Conservation (phyloP, 2,797 vertebrate species). For the Etheostoma nigrum region DNA sequence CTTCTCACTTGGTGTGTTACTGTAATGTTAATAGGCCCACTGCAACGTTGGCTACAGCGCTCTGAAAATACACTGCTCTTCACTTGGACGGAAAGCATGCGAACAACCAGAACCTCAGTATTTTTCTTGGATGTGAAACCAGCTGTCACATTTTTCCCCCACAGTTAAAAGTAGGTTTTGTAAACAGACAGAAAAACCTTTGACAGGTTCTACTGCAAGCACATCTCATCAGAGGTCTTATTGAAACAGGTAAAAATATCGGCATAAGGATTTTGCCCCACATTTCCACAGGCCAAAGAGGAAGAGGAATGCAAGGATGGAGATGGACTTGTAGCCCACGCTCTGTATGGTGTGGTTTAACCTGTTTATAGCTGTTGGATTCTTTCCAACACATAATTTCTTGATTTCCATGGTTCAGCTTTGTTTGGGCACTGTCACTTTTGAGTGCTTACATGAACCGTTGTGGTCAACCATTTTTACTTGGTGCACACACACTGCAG, state of each 20-base stretch:
- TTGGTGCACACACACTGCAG: slow-evolving; percentile 40
- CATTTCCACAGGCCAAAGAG: slow-evolving; percentile 49
- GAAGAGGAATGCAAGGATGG: slow-evolving; percentile 55
- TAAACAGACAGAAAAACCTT: slow-evolving; percentile 71
- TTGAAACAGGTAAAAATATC: slow-evolving; percentile 73
- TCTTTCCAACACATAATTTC: slow-evolving; percentile 64
- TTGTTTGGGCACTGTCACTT: slow-evolving; percentile 74
- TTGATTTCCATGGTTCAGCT: slow-evolving; percentile 61
- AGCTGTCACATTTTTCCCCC: slow-evolving; percentile 58
- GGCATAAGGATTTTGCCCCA: slow-evolving; percentile 49
- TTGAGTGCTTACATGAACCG: slow-evolving; percentile 65
- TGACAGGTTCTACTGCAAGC: slow-evolving; percentile 62
- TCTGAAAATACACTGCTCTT: slow-evolving; percentile 65
- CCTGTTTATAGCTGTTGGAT: slow-evolving; percentile 77
- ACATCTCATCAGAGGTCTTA: slow-evolving; percentile 63
- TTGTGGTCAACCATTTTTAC: slow-evolving; percentile 57
- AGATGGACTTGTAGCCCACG: slow-evolving; percentile 62
- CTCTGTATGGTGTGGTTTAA: slow-evolving; percentile 62
- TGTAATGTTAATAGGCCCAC: slow-evolving; percentile 75
- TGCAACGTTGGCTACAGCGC: slow-evolving; percentile 57
- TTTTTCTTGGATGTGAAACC: slow-evolving; percentile 77
- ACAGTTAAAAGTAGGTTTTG: slow-evolving; percentile 59
- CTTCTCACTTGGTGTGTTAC: slow-evolving; percentile 65
- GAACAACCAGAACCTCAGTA: slow-evolving; percentile 58
- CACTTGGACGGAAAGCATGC: slow-evolving; percentile 56